Percentiles rank a stretch among this genome's conserved stretches.
Conservation (phyloP, 1,140 invertebrate genomes). For the Leptonema lineaticorne region DNA sequence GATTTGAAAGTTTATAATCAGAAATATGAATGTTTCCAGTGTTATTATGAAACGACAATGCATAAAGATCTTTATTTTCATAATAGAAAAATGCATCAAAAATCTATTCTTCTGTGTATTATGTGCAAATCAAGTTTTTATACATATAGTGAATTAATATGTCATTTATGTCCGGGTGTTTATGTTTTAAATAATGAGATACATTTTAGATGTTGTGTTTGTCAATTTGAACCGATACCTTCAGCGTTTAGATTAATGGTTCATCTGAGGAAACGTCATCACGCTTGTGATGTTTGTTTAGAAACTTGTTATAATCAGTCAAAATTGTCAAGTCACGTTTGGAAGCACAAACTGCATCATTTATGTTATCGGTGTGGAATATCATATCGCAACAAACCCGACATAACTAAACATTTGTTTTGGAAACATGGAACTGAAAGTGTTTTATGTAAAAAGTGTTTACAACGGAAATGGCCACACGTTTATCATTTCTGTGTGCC, state of each 20-base stretch:
- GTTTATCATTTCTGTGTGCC: slow-evolving; percentile 88
- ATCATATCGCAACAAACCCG: slow-evolving; percentile 80
- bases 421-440: slow-evolving; percentile 91
- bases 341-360: slow-evolving; percentile 85
- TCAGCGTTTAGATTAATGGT: slow-evolving; percentile 84
- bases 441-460: slow-evolving; percentile 77
- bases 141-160: slow-evolving; percentile 80
- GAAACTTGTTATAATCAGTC: slow-evolving; percentile 76
- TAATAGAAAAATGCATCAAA: slow-evolving; percentile 81
- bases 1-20: slow-evolving; percentile 57
- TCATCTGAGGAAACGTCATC: slow-evolving; percentile 77
- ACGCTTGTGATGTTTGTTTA: slow-evolving; percentile 81
- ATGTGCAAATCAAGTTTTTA: slow-evolving; percentile 86
- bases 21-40: slow-evolving; percentile 81
- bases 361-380: slow-evolving; percentile 83
- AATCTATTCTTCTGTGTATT: slow-evolving; percentile 73
- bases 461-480: slow-evolving; percentile 87
- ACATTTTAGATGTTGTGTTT: slow-evolving; percentile 70
- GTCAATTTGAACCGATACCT: slow-evolving; percentile 69
- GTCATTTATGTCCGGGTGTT: slow-evolving; percentile 78
- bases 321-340: slow-evolving; percentile 78
- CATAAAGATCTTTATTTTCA: slow-evolving; percentile 83
- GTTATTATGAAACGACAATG: slow-evolving; percentile 69
- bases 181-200: slow-evolving; percentile 67
- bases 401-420: slow-evolving; percentile 84